Percentiles rank a stretch among this genome's conserved stretches.
Conservation (phyloP, 2,797 vertebrate genomes). For the Euphonia xanthogaster region DNA sequence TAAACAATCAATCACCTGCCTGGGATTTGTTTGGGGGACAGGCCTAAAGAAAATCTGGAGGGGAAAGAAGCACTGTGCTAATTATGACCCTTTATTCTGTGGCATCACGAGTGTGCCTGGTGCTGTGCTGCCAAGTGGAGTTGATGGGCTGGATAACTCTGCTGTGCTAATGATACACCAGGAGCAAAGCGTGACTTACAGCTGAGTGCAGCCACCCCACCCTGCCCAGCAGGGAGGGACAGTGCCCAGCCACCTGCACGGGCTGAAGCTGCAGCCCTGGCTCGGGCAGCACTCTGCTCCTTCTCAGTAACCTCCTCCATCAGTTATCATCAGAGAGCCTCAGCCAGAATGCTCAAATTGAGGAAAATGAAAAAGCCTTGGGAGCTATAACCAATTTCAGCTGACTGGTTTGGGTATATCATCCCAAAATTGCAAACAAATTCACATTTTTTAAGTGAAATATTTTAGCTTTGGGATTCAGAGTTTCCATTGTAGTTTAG, state of each 20-base stretch:
- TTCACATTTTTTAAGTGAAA: neutral
- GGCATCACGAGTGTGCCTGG: neutral
- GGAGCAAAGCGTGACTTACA: rapidly evolving
- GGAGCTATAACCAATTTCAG: neutral
- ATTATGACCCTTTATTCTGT: neutral
- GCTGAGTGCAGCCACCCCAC: neutral
- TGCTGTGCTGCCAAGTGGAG: neutral
- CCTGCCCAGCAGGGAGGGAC: neutral
- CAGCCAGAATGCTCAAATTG: neutral
- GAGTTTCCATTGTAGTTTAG: neutral
- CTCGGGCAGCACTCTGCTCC: neutral
- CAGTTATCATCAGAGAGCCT: rapidly evolving
- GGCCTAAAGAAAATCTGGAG: neutral
- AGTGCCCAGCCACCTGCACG: neutral
- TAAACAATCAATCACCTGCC: constrained; percentile 10
- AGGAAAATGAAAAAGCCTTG: neutral
- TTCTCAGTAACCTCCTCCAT: neutral
- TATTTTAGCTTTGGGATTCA: neutral
- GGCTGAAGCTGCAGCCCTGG: neutral
- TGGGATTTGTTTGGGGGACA: neutral
- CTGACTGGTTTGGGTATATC: neutral
- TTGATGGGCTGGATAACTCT: neutral
- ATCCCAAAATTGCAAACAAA: neutral
- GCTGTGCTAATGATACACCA: neutral
- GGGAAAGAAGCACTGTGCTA: neutral